Base-by-base conservation (phyloP, 2,888 invertebrate species). In the Caradrina kadenii region DNA sequence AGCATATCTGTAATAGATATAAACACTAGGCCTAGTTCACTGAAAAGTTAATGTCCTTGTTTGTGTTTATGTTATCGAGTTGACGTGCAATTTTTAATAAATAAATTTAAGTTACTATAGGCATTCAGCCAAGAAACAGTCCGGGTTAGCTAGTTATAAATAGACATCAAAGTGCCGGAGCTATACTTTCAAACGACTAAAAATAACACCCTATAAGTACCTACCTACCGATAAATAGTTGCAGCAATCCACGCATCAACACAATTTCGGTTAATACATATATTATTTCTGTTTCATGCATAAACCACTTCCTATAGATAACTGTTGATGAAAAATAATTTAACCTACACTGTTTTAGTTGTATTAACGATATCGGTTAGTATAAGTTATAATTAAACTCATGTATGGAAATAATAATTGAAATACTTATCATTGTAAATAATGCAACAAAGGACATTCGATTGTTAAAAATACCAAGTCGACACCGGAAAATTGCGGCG, bases 401-500 rank as follows among this genome's bases (percentile, higher is more conserved):
- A 5, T 50, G 19, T n/a, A 15, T 19, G 6, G 17, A 11, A 22
- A 35, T 48, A 59, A 39, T 50, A 52, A 39, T 26, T 35, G 17
- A 53, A 59, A 68, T 31, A 26, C 31, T 55, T 64, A 55, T 73
- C 73, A 64, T n/a, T 62, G n/a, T 19, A 31, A 49, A 22, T 49
- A 62, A 62, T 19, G 13, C 26, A 49, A 54, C 15, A 73, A 64
- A 39, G 48, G 53, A 48, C 64, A 65, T 48, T 48, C 26, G 39
- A 65, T 42, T 5, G 54, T 49, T 73, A 73, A 56, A 35, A 52
- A 73, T 74, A 69, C 71, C 65, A 77, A 64, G 21, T 76, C 84
- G 80, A 66, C 87, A 87, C 87, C 87, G 87, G 89, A 90, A 87
- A 90, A 91, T 86, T 85, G 82, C 84, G 85, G 84, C 82, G 88